These are phyloP conservation scores for Acyrthosiphon pisum DNA, from an alignment of 1,140 invertebrate species.

Conservation along the genomic window DNA sequence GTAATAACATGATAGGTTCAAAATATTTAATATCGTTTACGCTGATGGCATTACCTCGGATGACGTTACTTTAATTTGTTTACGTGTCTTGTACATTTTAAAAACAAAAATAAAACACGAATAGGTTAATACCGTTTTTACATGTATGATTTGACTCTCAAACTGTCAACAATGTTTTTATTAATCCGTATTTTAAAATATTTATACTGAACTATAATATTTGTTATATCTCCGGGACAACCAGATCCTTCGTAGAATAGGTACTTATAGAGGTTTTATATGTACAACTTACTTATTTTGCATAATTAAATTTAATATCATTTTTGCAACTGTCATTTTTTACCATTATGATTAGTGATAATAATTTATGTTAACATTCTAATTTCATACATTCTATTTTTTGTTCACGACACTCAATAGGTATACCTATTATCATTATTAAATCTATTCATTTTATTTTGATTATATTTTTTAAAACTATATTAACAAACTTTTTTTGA, in stretches of 20 bases:
- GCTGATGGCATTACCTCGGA: neutral
- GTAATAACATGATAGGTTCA: neutral
- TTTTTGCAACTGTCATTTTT: too few relatives aligned
- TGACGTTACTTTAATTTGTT: neutral
- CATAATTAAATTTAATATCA: too few relatives aligned
- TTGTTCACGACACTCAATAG: too few relatives aligned
- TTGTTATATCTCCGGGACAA: neutral
- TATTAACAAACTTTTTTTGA: too few relatives aligned
- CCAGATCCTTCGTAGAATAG: neutral
- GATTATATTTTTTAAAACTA: too few relatives aligned
- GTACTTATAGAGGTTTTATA: neutral
- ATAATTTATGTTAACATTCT: too few relatives aligned
- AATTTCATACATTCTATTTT: too few relatives aligned
- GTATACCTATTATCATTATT: too few relatives aligned
- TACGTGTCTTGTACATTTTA: neutral
- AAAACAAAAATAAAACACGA: neutral
- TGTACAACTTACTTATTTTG: neutral
- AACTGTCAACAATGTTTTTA: neutral
- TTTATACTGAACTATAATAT: neutral
- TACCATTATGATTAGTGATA: too few relatives aligned
- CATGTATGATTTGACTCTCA: neutral
- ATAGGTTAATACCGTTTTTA: neutral
- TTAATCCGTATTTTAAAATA: neutral
- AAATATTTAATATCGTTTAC: neutral
- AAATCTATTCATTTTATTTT: too few relatives aligned